A percentile compares a stretch with the other conserved stretches of the same genome.
Conservation (phyloP, 2,888 invertebrate species). For the Sinohyriopsis cumingii region DNA sequence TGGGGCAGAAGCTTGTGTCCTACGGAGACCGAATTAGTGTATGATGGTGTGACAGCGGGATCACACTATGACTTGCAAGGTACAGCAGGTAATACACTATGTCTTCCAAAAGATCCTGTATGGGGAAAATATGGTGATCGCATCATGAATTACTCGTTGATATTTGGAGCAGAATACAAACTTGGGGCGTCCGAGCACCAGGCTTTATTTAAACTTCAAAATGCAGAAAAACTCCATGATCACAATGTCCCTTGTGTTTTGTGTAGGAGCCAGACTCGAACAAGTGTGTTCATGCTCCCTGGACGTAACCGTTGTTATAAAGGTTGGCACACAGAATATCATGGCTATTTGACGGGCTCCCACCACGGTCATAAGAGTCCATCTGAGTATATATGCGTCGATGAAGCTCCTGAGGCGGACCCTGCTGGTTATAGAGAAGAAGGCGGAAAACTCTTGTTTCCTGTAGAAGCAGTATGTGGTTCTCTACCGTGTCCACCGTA, state of each 20-base stretch:
- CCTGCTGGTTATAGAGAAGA: conserved; percentile 23
- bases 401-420: conserved; percentile 30
- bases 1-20: conserved; percentile 14
- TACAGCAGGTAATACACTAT: conserved; percentile 20
- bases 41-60: conserved; percentile 8
- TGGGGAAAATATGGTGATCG: background rate
- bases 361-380: conserved; percentile 3
- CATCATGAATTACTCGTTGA: background rate
- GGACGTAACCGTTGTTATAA: conserved; percentile 20
- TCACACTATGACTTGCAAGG: conserved; percentile 3
- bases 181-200: conserved; percentile 22
- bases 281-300: conserved; percentile 32
- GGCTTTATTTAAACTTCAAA: background rate
- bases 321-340: conserved; percentile 37
- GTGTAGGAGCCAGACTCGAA: conserved; percentile 17
- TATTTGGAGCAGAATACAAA: background rate
- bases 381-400: conserved; percentile 29
- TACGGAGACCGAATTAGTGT: conserved; percentile 5
- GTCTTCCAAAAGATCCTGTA: conserved; percentile 20
- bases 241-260: conserved; percentile 7
- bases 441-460: conserved; percentile 23
- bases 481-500: conserved; percentile 36
- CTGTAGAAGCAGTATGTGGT: conserved; percentile 32
- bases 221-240: background rate
- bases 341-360: conserved; percentile 31